Conservation (phyloP, 2,888 invertebrate species). For the Crossocerus cetratus region DNA sequence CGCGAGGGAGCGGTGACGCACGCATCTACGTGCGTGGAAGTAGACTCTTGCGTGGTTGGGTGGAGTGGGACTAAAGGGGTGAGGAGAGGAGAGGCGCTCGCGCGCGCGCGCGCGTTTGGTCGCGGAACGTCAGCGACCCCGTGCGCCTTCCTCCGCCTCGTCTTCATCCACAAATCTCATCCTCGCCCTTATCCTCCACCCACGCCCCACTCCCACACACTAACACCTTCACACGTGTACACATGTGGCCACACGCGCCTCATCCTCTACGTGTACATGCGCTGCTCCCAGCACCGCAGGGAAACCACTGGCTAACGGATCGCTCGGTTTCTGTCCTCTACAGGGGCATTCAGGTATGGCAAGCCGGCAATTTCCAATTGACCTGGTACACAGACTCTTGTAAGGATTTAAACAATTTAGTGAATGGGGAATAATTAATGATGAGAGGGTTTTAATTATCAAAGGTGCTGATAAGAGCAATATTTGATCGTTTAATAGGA, state of each 20-base stretch:
- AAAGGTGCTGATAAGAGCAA: too few species aligned
- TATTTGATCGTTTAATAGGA: too few species aligned
- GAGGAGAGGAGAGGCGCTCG: neutral
- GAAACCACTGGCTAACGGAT: constrained; percentile 58
- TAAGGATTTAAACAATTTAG: too few species aligned
- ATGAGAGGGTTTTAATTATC: too few species aligned
- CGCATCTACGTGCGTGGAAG: constrained; percentile 10
- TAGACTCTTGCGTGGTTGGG: too few species aligned
- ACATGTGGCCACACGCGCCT: constrained; percentile 16
- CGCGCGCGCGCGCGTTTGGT: constrained; percentile 42
- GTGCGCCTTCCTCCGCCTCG: constrained; percentile 22
- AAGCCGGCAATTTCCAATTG: too few species aligned
- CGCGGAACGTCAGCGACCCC: constrained; percentile 54
- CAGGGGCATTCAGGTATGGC: too few species aligned
- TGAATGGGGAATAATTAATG: too few species aligned
- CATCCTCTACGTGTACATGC: constrained; percentile 19
- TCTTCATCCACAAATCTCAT: constrained; percentile 26
- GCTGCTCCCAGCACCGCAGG: constrained; percentile 49
- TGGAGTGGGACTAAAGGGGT: too few species aligned
- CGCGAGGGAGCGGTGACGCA: constrained; percentile 22
- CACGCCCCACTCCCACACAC: constrained; percentile 54
- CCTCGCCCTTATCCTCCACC: constrained; percentile 20
- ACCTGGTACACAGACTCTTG: too few species aligned
- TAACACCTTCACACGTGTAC: too few species aligned
- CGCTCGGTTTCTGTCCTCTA: constrained; percentile 42